Evolutionary conservation across 1,140 invertebrate species (phyloP).

Genomic region (Hypothenemus hampei): DNA sequence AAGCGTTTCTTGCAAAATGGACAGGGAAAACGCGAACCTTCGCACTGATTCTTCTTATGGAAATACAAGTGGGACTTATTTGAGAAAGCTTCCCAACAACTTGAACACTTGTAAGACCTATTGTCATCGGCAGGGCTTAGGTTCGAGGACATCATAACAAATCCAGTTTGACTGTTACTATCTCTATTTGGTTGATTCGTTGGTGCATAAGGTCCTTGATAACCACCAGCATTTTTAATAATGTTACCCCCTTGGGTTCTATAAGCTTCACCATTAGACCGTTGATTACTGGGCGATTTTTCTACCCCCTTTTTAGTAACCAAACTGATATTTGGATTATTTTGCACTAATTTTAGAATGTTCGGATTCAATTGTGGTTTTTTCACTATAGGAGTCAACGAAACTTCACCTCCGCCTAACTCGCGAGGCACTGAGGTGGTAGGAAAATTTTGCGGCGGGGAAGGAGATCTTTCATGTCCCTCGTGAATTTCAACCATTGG

Average conservation of each 20-base stretch:
- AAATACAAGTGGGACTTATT: conserved; percentile 45
- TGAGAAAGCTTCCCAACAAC: conserved; percentile 40
- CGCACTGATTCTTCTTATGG: conserved; percentile 45
- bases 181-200: background rate
- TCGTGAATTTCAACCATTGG: conserved; percentile 44
- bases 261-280: conserved; percentile 2
- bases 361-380: conserved; percentile 38
- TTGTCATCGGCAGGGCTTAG: conserved; percentile 16
- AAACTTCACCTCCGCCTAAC: conserved; percentile 35
- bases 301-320: conserved; percentile 24
- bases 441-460: conserved; percentile 5
- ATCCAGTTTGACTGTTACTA: background rate
- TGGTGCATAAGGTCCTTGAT: conserved; percentile 20
- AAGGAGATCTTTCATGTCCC: conserved; percentile 22
- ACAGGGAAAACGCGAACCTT: conserved; percentile 42
- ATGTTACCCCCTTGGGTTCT: conserved; percentile 4
- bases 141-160: conserved; percentile 7
- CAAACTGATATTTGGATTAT: conserved; percentile 43
- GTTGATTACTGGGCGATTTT: conserved; percentile 10
- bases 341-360: conserved; percentile 41
- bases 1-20: conserved; percentile 45
- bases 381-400: conserved; percentile 41
- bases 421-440: conserved; percentile 4
- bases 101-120: conserved; percentile 41
- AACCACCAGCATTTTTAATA: conserved; percentile 18